phyloP scores from a whole-genome alignment of 2,888 invertebrate species.

The Drosophila atripex region DNA sequence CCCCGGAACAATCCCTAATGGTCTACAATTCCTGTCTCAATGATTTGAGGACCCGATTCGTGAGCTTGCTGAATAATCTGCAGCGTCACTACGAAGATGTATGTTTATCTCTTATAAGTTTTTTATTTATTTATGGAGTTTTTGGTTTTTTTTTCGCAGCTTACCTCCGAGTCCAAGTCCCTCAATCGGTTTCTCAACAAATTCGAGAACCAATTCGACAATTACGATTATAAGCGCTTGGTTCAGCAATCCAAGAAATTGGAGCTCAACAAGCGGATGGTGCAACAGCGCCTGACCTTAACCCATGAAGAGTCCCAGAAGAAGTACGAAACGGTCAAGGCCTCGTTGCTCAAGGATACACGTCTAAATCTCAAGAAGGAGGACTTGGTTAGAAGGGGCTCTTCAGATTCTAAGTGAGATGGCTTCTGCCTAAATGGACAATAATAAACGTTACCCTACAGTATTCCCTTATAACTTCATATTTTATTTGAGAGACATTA shows the following conservation, averaged over 20 bases:
- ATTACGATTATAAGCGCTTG: conserved; percentile 81
- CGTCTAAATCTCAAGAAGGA: conserved; percentile 74
- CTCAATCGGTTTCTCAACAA: conserved; percentile 81
- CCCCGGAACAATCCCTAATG: conserved; percentile 71
- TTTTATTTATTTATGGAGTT: not conserved
- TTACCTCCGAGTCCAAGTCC: conserved; percentile 80
- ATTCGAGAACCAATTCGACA: conserved; percentile 82
- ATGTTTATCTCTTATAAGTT: conserved; percentile 30
- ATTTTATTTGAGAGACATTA: not conserved
- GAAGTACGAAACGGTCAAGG: conserved; percentile 82
- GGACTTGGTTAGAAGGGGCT: conserved; percentile 21
- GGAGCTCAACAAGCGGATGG: conserved; percentile 82
- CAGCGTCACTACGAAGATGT: conserved; percentile 88
- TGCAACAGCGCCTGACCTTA: conserved; percentile 81
- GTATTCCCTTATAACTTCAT: not conserved
- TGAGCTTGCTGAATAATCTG: conserved; percentile 87
- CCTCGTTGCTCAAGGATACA: conserved; percentile 74
- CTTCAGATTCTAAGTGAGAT: conserved; percentile 32
- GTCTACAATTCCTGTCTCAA: conserved; percentile 85
- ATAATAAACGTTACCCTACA: not conserved
- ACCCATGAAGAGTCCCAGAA: conserved; percentile 82
- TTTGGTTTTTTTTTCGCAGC: conserved; percentile 57
- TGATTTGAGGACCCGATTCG: conserved; percentile 87
- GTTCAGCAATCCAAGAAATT: conserved; percentile 80
- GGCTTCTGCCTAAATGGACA: not conserved